A percentile compares a stretch with the other conserved stretches of the same genome.
phyloP scores from a whole-genome alignment of 2,113 vertebrate genomes.

The Emydocephalus ijimae region DNA sequence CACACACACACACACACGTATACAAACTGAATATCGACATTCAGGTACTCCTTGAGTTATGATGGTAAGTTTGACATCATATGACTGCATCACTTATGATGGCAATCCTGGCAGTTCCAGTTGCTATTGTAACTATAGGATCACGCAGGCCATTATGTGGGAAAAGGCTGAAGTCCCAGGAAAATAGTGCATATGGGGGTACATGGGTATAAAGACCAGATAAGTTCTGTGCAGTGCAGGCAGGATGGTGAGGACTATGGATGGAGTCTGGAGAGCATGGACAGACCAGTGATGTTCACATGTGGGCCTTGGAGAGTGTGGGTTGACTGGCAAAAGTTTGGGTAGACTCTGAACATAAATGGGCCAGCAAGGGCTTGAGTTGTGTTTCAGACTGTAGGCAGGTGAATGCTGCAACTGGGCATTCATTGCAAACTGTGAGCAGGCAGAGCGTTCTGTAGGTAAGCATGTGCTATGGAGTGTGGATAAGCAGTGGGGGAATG shows the following conservation, averaged over 20 bases:
- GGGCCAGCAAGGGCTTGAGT: neutral
- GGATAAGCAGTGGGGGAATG: neutral
- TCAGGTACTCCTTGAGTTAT: neutral
- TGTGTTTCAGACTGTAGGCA: neutral
- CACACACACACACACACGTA: too few species aligned
- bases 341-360: neutral
- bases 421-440: neutral
- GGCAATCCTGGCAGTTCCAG: neutral
- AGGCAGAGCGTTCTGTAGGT: neutral
- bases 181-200: neutral
- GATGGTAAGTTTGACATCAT: neutral
- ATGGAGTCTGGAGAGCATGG: too few species aligned
- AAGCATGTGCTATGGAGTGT: neutral
- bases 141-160: neutral
- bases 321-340: too few species aligned
- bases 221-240: neutral
- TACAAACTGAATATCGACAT: neutral
- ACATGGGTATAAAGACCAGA: neutral
- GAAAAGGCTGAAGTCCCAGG: neutral
- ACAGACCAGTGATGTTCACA: neutral
- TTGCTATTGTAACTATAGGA: neutral
- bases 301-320: too few species aligned
- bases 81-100: neutral
- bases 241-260: too few species aligned
- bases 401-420: neutral